These are phyloP conservation scores for Xanthia togata DNA, from an alignment of 2,888 invertebrate genomes.

Conservation along the genomic window DNA sequence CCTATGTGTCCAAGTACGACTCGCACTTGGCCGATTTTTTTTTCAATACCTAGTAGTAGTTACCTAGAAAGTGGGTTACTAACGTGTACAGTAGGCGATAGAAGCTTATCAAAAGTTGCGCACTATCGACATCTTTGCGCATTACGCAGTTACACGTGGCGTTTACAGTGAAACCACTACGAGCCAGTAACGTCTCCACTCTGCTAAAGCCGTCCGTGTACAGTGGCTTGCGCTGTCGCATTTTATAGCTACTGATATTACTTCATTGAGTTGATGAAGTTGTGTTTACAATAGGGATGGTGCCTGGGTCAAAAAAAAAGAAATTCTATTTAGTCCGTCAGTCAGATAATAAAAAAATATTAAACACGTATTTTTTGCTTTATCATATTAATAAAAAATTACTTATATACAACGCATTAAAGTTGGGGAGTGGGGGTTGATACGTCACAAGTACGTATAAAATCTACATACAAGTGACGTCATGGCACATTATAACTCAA, in stretches of 20 bases:
- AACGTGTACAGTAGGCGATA: slow-evolving; percentile 5
- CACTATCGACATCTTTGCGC: slow-evolving; percentile 54
- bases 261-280: slow-evolving; percentile 40
- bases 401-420: no score
- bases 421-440: no score
- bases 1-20: no score
- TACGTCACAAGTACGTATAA: no score
- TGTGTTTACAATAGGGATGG: slow-evolving; percentile 31
- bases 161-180: slow-evolving; percentile 17
- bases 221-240: slow-evolving; percentile 5
- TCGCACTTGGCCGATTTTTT: no score
- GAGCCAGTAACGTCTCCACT: slow-evolving; percentile 33
- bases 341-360: no score
- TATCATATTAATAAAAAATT: no score
- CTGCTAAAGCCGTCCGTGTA: slow-evolving; percentile 16
- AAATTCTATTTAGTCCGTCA: no score
- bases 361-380: no score
- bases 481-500: no score
- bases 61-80: slow-evolving; percentile 6
- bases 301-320: no score
- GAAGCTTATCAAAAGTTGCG: slow-evolving; percentile 51
- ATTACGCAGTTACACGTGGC: slow-evolving; percentile 49
- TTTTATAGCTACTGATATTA: slow-evolving; percentile 19
- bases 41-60: background rate
- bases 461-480: no score